Percentiles rank a stretch among this genome's conserved stretches.
Evolutionary conservation across 1,140 invertebrate species (phyloP).

Genomic region (Neelides sp.): DNA sequence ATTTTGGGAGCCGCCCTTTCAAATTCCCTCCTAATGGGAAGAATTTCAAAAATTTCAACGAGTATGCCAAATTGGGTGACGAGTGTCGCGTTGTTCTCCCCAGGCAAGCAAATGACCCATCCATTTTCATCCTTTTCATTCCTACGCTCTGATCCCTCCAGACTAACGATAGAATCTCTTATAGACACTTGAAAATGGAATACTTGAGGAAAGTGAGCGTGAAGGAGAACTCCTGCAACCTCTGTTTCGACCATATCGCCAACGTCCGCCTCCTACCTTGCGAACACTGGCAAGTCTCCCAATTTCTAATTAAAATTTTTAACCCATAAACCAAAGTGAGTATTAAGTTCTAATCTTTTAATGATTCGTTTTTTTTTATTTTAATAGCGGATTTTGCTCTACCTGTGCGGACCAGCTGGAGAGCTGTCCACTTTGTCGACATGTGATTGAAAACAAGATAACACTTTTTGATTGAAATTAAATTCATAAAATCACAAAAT

Average conservation of each 20-base stretch:
- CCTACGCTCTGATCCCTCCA: neutral
- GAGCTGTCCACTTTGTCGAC: slow-evolving; percentile 78
- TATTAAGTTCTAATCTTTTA: slow-evolving; percentile 2
- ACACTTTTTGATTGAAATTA: slow-evolving; percentile 21
- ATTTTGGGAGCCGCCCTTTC: slow-evolving; percentile 76
- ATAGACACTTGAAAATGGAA: slow-evolving; percentile 60
- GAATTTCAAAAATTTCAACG: slow-evolving; percentile 61
- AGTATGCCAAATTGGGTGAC: slow-evolving; percentile 52
- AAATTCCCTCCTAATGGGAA: slow-evolving; percentile 57
- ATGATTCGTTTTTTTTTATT: neutral
- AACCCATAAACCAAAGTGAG: neutral
- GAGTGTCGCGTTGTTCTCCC: slow-evolving; percentile 56
- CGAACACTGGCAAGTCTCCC: slow-evolving; percentile 52
- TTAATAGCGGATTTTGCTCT: slow-evolving; percentile 64
- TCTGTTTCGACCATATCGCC: slow-evolving; percentile 72
- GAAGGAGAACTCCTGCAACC: slow-evolving; percentile 70
- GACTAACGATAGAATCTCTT: slow-evolving; percentile 15
- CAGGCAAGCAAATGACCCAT: slow-evolving; percentile 35
- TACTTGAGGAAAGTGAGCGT: slow-evolving; percentile 59
- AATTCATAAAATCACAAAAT: neutral
- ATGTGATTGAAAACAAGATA: slow-evolving; percentile 40
- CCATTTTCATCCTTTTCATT: slow-evolving; percentile 15
- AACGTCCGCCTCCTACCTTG: slow-evolving; percentile 64
- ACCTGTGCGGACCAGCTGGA: slow-evolving; percentile 61
- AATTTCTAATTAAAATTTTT: slow-evolving; percentile 6